A percentile compares a stretch with the other conserved stretches of the same genome.
These are phyloP conservation scores for Pocillopora verrucosa DNA, from an alignment of 64 coral and sea anemone genomes.

Conservation along the genomic window DNA sequence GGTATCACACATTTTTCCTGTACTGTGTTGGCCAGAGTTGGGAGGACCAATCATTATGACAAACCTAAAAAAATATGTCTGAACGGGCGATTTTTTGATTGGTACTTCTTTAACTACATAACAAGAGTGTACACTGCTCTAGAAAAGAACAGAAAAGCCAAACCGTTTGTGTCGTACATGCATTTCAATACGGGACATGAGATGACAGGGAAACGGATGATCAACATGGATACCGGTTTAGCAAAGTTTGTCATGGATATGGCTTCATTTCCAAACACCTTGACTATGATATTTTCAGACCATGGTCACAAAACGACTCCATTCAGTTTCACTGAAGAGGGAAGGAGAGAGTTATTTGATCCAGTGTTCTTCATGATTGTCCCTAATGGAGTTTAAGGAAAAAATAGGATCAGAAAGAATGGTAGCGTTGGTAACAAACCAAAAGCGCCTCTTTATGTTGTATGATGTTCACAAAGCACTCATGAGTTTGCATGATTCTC, in stretches of 20 bases:
- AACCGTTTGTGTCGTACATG: slow-evolving; percentile 39
- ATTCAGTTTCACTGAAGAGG: slow-evolving; percentile 48
- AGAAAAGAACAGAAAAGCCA: neutral
- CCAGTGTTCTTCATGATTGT: slow-evolving; percentile 56
- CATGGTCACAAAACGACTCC: slow-evolving; percentile 62
- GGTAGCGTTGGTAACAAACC: slow-evolving; percentile 40
- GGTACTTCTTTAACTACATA: slow-evolving; percentile 61
- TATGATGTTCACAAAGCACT: slow-evolving; percentile 52
- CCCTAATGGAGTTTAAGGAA: slow-evolving; percentile 14
- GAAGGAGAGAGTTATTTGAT: slow-evolving; percentile 43
- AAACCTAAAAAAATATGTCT: slow-evolving; percentile 43
- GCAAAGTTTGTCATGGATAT: slow-evolving; percentile 45
- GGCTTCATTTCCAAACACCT: slow-evolving; percentile 25
- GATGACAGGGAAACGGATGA: slow-evolving; percentile 39
- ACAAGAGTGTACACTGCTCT: neutral
- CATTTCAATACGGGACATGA: slow-evolving; percentile 65
- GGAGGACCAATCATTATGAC: slow-evolving; percentile 52
- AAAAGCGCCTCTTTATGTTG: slow-evolving; percentile 47
- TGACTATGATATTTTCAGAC: slow-evolving; percentile 54
- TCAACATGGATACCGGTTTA: slow-evolving; percentile 44
- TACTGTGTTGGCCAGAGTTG: slow-evolving; percentile 38
- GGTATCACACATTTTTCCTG: slow-evolving; percentile 69
- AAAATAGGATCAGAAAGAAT: slow-evolving; percentile 29
- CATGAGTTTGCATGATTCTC: slow-evolving; percentile 34
- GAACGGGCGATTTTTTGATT: slow-evolving; percentile 43